phyloP scores from a whole-genome alignment of 2,797 vertebrate species.

The Spondyliosoma cantharus region DNA sequence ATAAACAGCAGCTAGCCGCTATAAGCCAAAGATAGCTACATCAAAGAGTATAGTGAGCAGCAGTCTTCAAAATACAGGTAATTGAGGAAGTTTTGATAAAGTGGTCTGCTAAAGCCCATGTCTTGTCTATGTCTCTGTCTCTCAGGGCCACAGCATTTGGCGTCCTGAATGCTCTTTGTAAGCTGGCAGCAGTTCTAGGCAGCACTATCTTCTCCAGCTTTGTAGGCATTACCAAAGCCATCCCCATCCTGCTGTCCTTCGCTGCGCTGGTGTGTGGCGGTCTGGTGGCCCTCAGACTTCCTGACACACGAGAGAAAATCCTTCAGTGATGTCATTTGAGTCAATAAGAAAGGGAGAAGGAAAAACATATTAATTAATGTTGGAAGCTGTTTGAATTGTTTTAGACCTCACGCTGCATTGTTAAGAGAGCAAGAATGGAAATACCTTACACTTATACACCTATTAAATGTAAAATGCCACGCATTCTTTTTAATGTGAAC shows the following conservation, averaged over 20 bases:
- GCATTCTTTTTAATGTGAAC: slow-evolving; percentile 26
- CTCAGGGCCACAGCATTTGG: slow-evolving; percentile 95
- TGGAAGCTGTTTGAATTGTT: slow-evolving; percentile 26
- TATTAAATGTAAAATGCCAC: slow-evolving; percentile 37
- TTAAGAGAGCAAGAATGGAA: slow-evolving; percentile 26
- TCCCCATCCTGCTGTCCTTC: slow-evolving; percentile 95
- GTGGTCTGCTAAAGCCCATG: background rate
- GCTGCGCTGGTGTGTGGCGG: slow-evolving; percentile 91
- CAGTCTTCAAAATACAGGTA: background rate
- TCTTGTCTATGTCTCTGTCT: slow-evolving; percentile 11
- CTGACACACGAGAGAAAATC: slow-evolving; percentile 95
- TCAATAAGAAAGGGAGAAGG: background rate
- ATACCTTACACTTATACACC: slow-evolving; percentile 6
- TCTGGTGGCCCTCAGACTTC: slow-evolving; percentile 91
- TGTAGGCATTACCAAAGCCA: slow-evolving; percentile 90
- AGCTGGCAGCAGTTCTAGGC: slow-evolving; percentile 92
- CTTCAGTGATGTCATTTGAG: slow-evolving; percentile 85
- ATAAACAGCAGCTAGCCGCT: too few relatives aligned
- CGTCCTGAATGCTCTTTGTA: slow-evolving; percentile 94
- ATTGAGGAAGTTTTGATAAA: background rate
- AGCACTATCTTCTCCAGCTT: slow-evolving; percentile 96
- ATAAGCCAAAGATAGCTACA: too few relatives aligned
- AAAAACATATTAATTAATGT: background rate
- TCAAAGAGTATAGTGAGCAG: too few relatives aligned
- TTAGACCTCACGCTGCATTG: slow-evolving; percentile 37